A percentile compares a stretch with the other conserved stretches of the same genome.
phyloP scores from a whole-genome alignment of 1,140 invertebrate species.

The Saxidomus purpurata region DNA sequence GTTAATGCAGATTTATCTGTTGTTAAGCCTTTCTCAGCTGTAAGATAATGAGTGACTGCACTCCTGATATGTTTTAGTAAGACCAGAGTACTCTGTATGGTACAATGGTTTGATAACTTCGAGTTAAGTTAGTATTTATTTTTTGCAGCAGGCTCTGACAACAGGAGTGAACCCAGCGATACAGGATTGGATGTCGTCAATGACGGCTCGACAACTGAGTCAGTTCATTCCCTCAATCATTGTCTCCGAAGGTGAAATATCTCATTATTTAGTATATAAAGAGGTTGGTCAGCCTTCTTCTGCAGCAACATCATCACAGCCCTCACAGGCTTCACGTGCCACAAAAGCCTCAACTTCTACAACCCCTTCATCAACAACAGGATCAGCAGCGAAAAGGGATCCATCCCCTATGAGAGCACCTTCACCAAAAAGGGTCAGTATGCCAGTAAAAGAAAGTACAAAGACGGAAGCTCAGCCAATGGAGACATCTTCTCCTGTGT shows the following conservation, averaged over 20 bases:
- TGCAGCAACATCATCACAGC: neutral
- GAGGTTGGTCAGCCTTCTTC: slow-evolving; percentile 25
- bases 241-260: slow-evolving; percentile 76
- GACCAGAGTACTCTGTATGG: too few species aligned
- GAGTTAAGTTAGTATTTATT: too few species aligned
- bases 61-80: too few species aligned
- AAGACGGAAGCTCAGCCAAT: slow-evolving; percentile 52
- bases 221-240: slow-evolving; percentile 75
- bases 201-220: slow-evolving; percentile 78
- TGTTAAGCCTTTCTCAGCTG: too few species aligned
- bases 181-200: slow-evolving; percentile 81
- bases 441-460: neutral
- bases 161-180: slow-evolving; percentile 80
- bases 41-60: too few species aligned
- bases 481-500: slow-evolving; percentile 47
- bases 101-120: too few species aligned
- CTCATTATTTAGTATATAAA: slow-evolving; percentile 74
- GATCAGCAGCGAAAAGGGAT: neutral
- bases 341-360: neutral
- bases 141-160: slow-evolving; percentile 48
- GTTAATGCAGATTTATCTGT: too few species aligned
- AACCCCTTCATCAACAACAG: neutral
- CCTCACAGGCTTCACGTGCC: neutral
- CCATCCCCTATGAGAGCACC: slow-evolving; percentile 20
- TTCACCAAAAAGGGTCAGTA: slow-evolving; percentile 34